These are phyloP conservation scores for Cyrtodaria siliqua DNA, from an alignment of 2,888 invertebrate species.

Conservation along the genomic window DNA sequence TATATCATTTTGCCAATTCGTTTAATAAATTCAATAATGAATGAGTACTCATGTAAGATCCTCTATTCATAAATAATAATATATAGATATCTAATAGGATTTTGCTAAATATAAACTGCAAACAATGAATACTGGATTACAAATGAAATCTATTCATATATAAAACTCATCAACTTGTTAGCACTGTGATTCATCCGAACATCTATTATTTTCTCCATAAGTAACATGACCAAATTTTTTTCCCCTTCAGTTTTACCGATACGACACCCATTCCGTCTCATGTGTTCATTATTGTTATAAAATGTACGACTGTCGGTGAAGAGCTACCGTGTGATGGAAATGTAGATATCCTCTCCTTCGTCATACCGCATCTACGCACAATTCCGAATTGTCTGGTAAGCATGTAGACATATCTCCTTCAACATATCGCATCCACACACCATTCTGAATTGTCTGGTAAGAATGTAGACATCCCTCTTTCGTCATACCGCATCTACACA, in stretches of 20 bases:
- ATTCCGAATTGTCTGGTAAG: slow-evolving; percentile 77
- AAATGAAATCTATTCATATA: no score
- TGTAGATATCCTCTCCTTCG: slow-evolving; percentile 69
- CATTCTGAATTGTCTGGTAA: slow-evolving; percentile 76
- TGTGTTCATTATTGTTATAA: slow-evolving; percentile 71
- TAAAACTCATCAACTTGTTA: no score
- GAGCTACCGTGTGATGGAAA: slow-evolving; percentile 41
- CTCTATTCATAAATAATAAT: no score
- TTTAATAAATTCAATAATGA: no score
- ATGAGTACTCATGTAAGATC: no score
- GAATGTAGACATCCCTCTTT: slow-evolving; percentile 71
- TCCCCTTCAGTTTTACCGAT: background rate
- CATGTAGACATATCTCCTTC: slow-evolving; percentile 70
- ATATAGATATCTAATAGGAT: no score
- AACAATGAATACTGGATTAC: no score
- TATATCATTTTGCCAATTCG: no score
- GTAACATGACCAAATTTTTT: no score
- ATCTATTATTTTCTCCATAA: no score
- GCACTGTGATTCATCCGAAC: no score
- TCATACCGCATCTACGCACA: slow-evolving; percentile 71
- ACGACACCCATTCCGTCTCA: slow-evolving; percentile 74
- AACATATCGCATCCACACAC: slow-evolving; percentile 71
- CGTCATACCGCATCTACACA: slow-evolving; percentile 71
- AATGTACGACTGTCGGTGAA: slow-evolving; percentile 44
- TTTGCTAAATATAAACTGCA: no score